phyloP scores from a whole-genome alignment of 1,140 invertebrate species.

The Zeugodacus cucurbitae region DNA sequence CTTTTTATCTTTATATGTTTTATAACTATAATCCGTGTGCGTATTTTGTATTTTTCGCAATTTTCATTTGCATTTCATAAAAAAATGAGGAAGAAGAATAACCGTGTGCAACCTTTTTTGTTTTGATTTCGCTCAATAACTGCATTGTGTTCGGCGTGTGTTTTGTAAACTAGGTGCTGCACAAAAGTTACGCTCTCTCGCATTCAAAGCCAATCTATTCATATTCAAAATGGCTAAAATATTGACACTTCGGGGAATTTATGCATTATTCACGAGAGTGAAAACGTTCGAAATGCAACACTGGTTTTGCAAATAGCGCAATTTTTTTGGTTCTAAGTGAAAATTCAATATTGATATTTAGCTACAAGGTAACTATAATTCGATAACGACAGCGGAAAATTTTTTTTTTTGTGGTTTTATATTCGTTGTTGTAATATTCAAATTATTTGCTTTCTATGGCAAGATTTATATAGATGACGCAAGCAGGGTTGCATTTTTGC shows the following conservation, averaged over 20 bases:
- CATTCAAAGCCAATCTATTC: background rate
- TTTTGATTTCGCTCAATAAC: background rate
- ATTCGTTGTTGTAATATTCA: too few relatives aligned
- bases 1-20: background rate
- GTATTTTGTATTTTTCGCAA: background rate
- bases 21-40: background rate
- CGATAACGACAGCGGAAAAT: background rate
- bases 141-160: background rate
- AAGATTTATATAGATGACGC: too few relatives aligned
- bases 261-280: background rate
- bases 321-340: too few relatives aligned
- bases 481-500: too few relatives aligned
- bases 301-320: too few relatives aligned
- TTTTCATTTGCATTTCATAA: constrained; percentile 2
- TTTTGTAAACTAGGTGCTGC: background rate
- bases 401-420: too few relatives aligned
- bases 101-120: background rate
- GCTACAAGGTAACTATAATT: background rate
- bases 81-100: background rate
- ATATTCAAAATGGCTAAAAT: background rate
- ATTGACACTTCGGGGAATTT: background rate
- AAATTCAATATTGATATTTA: background rate
- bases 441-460: too few relatives aligned
- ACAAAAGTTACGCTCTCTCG: too few relatives aligned
- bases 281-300: background rate